A percentile compares a stretch with the other conserved stretches of the same genome.
These are phyloP conservation scores for Phenganax stokvisi DNA, from an alignment of 92 coral and sea anemone genomes.

Conservation along the genomic window DNA sequence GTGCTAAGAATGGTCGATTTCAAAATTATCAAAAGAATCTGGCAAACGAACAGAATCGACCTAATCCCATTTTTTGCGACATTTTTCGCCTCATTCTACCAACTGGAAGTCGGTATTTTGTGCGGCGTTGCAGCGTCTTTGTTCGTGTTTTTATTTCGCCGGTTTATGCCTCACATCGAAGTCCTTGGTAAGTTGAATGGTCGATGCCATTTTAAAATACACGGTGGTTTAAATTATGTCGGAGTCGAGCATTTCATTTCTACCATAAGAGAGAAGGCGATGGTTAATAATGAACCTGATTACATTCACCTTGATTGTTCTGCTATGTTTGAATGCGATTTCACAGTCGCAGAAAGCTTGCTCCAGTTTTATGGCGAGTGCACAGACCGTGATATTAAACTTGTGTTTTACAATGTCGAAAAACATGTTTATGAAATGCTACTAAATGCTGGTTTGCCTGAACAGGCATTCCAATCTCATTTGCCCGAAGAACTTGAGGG, in stretches of 20 bases:
- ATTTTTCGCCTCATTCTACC: slow-evolving; percentile 87
- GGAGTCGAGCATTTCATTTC: slow-evolving; percentile 72
- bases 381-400: neutral
- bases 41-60: slow-evolving; percentile 82
- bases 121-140: slow-evolving; percentile 67
- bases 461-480: slow-evolving; percentile 3
- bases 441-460: slow-evolving; percentile 20
- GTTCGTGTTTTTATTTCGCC: slow-evolving; percentile 70
- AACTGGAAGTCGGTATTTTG: slow-evolving; percentile 81
- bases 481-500: slow-evolving; percentile 24
- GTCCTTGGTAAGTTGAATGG: slow-evolving; percentile 29
- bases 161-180: slow-evolving; percentile 64
- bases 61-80: slow-evolving; percentile 70
- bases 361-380: slow-evolving; percentile 20
- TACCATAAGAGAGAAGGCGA: slow-evolving; percentile 38
- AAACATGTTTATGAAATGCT: slow-evolving; percentile 25
- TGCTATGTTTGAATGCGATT: slow-evolving; percentile 31
- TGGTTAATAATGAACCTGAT: slow-evolving; percentile 12
- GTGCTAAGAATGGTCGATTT: slow-evolving; percentile 86
- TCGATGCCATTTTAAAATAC: slow-evolving; percentile 55
- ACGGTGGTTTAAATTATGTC: slow-evolving; percentile 68
- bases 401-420: slow-evolving; percentile 10
- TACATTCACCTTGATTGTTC: slow-evolving; percentile 16
- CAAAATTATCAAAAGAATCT: slow-evolving; percentile 64
- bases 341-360: slow-evolving; percentile 24